Percentiles rank a stretch among this genome's conserved stretches.
Conservation (phyloP, 53 echinoderm and acorn worm genomes). For the Echinometra lucunter region DNA sequence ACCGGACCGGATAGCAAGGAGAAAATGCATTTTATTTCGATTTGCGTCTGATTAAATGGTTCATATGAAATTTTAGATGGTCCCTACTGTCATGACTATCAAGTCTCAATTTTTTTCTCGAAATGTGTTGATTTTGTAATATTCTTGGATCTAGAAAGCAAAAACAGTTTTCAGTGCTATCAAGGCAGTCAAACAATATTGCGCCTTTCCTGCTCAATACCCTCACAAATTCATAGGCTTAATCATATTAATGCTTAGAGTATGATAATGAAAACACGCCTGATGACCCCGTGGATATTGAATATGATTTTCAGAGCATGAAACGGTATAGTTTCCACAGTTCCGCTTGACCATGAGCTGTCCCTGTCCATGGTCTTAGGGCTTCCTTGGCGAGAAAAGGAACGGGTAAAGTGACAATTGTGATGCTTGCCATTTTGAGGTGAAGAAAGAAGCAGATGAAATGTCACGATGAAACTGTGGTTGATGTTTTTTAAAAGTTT, state of each 20-base stretch:
- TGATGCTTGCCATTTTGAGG: not conserved
- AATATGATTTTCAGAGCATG: conserved; percentile 48
- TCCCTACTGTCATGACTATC: no score
- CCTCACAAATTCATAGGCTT: no score
- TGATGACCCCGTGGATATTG: conserved; percentile 20
- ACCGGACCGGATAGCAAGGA: not conserved
- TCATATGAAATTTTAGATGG: no score
- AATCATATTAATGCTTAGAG: not conserved
- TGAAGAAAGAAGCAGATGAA: not conserved
- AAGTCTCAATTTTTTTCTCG: no score
- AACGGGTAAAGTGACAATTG: not conserved
- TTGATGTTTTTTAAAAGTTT: not conserved
- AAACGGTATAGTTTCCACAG: conserved; percentile 26
- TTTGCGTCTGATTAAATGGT: not conserved
- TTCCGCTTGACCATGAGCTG: conserved; percentile 37
- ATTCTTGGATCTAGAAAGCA: not conserved
- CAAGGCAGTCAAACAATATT: not conserved
- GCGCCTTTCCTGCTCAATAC: no score
- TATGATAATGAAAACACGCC: not conserved
- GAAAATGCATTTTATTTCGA: no score
- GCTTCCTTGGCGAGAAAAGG: not conserved
- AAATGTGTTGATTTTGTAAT: no score
- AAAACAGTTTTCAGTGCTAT: not conserved
- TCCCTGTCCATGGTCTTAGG: not conserved
- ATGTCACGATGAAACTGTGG: not conserved